phyloP scores from a whole-genome alignment of 35 echinoderm and acorn worm species.

The Apostichopus californicus region DNA sequence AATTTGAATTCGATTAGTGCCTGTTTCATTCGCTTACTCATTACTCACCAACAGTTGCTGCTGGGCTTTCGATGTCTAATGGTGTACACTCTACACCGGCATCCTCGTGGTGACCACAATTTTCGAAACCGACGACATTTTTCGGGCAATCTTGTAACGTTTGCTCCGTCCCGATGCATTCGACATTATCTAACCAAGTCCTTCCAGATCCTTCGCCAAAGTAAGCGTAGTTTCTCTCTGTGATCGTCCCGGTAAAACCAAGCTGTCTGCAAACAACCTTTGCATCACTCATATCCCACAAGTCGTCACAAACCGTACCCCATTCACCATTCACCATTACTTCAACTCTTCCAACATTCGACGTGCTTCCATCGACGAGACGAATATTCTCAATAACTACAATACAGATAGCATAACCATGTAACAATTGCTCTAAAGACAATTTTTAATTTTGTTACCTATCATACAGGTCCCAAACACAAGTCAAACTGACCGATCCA shows the following conservation, averaged over 20 bases:
- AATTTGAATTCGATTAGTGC: too few relatives aligned
- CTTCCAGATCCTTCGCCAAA: not conserved
- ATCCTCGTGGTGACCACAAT: conserved; percentile 43
- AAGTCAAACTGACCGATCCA: too few relatives aligned
- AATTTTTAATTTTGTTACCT: too few relatives aligned
- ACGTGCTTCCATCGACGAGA: not conserved
- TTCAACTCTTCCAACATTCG: not conserved
- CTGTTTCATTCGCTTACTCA: too few relatives aligned
- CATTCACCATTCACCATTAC: not conserved
- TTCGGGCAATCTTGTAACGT: not conserved
- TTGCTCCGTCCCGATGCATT: conserved; percentile 3
- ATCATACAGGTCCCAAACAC: too few relatives aligned
- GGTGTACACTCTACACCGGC: conserved; percentile 12
- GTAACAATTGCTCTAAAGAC: too few relatives aligned
- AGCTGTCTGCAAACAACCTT: not conserved
- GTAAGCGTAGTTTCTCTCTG: not conserved
- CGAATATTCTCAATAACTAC: too few relatives aligned
- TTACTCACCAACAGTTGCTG: too few relatives aligned
- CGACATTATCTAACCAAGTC: not conserved
- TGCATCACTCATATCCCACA: not conserved
- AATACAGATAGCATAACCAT: too few relatives aligned
- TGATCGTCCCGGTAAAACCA: not conserved
- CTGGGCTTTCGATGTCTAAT: too few relatives aligned
- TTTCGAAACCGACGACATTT: not conserved
- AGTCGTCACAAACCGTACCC: not conserved